phyloP scores from a whole-genome alignment of 2,888 invertebrate genomes.

The Drosophila kanekoi region DNA sequence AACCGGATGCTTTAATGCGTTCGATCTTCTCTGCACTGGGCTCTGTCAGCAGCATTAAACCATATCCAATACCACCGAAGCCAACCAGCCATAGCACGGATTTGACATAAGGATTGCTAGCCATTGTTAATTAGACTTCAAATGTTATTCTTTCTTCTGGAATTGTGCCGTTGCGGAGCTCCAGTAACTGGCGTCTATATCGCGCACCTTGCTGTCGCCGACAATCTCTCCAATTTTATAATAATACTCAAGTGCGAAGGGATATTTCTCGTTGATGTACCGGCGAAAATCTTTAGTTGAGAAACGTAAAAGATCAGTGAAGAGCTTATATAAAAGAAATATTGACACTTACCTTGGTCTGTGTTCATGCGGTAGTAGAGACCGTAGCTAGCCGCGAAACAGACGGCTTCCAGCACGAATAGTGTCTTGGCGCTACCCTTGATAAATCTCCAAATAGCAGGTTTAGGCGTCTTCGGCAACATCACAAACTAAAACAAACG shows the following conservation, averaged over 20 bases:
- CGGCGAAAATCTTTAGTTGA: conserved; percentile 88
- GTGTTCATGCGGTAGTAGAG: conserved; percentile 90
- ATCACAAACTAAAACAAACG: conserved; percentile 84
- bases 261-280: conserved; percentile 89
- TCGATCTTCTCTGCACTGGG: conserved; percentile 85
- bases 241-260: conserved; percentile 88
- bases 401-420: conserved; percentile 87
- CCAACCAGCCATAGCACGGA: conserved; percentile 87
- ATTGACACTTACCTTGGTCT: conserved; percentile 87
- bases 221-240: conserved; percentile 89
- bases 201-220: conserved; percentile 85
- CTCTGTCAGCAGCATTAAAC: conserved; percentile 86
- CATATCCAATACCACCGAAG: conserved; percentile 88
- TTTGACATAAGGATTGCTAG: conserved; percentile 83
- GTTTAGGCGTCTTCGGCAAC: conserved; percentile 88
- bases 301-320: conserved; percentile 72
- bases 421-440: conserved; percentile 87
- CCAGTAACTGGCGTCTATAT: conserved; percentile 87
- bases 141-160: conserved; percentile 53
- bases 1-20: conserved; percentile 70
- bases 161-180: conserved; percentile 51
- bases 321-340: conserved; percentile 58
- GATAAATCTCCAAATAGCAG: conserved; percentile 86
- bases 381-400: conserved; percentile 88
- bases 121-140: conserved; percentile 70